phyloP scores from a whole-genome alignment of 2,888 invertebrate genomes.

The Opisthograptis luteolata region DNA sequence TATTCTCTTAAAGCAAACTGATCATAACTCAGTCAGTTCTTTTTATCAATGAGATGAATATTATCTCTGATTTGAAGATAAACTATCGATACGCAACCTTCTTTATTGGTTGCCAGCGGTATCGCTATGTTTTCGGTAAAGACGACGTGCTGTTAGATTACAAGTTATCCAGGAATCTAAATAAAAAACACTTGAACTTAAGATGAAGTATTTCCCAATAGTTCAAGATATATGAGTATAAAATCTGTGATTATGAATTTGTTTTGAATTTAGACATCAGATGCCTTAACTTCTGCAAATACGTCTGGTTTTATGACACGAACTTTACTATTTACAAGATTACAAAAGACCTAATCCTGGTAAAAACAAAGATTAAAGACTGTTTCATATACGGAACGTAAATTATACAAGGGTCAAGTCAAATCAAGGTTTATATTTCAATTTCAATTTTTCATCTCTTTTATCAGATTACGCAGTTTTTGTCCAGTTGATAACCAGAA shows the following conservation, averaged over 20 bases:
- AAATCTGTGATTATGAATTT: no score
- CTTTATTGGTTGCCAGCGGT: not conserved
- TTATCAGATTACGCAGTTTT: constrained; percentile 29
- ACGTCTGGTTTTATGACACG: no score
- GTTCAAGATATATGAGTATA: no score
- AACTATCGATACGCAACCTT: constrained; percentile 8
- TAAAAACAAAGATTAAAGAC: not conserved
- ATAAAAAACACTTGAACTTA: no score
- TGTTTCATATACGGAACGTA: not conserved
- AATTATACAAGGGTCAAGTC: not conserved
- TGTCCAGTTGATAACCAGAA: constrained; percentile 44
- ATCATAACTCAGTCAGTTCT: constrained; percentile 4
- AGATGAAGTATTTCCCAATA: no score
- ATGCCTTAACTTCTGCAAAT: no score
- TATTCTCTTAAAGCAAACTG: not conserved
- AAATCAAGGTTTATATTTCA: not conserved
- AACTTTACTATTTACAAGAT: no score
- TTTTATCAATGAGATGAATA: constrained; percentile 4
- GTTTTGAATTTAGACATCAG: no score
- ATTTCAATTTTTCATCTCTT: not conserved
- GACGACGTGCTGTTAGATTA: no score
- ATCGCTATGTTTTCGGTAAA: not conserved
- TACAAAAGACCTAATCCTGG: no score
- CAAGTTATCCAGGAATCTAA: not conserved
- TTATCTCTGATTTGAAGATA: constrained; percentile 8